Evolutionary conservation across 2,113 vertebrate genomes (phyloP), one percentile per base, ranked within the genome.

Genomic region (Mystacornis crossleyi): DNA sequence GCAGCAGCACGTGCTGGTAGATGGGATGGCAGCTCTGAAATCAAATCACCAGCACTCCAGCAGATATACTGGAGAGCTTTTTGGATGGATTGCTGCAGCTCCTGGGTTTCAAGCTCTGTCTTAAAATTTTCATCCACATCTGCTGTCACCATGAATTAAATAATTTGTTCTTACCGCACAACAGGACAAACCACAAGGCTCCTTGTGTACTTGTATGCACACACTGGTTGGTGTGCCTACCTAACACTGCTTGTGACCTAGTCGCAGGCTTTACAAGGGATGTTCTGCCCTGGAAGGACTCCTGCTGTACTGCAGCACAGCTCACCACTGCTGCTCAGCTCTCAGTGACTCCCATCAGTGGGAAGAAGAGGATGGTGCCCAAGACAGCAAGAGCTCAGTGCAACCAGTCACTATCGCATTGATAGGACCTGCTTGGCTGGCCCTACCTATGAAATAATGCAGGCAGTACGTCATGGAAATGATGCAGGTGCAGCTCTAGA

Each of bases 401-500:
- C 53, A 9, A 53, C 53, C 2, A 1, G 1, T 34, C 5, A 4
- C 18, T 8, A 5, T 19, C 2, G 2, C 62, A 26, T 23, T 71
- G 72, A 31, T 13, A 19, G 21, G 53, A 62, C 26, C 42, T 77
- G 21, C 48, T 45, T 58, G 64, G 20, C 43, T 89, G n/a, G 34
- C 57, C 50, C 15, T 71, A 2, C n/a, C 71, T 50, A 24, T 54
- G 78, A 84, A 81, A 62, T 20, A 69, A n/a, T 13, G 12, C 25
- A 45, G 67, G 25, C 38, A n/a, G 53, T 28, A 40, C 0, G 0
- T 67, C 18, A 50, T 4, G 34, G 58, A 45, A 77, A 81, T 0
- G 0, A 34, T 58, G 48, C 54, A 40, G 33, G 28, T 78, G 48
- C 38, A 28, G 3, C 40, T 73, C 14, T 36, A 0, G 9, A 14